Evolutionary conservation across 2,888 invertebrate species (phyloP).

Genomic region (Alentia gelatinosa): DNA sequence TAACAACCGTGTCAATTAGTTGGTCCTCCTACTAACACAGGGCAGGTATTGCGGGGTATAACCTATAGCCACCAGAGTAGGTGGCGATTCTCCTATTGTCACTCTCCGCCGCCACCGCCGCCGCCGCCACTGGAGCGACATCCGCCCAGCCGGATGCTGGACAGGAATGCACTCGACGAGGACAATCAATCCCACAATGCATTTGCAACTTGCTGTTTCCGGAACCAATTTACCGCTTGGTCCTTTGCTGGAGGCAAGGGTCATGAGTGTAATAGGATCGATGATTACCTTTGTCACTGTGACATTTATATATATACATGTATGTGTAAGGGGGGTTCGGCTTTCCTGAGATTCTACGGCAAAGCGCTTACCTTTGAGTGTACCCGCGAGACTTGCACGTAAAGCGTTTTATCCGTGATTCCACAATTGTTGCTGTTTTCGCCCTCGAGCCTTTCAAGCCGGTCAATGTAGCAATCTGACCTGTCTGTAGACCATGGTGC

Average conservation of each 20-base stretch:
- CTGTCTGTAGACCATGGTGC: too few species aligned
- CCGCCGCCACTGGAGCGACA: neutral
- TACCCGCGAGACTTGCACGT: too few species aligned
- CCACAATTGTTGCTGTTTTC: too few species aligned
- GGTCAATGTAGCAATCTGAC: too few species aligned
- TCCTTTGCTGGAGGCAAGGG: neutral
- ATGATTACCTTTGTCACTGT: neutral
- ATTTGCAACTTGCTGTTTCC: neutral
- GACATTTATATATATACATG: too few species aligned
- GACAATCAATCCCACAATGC: slow-evolving; percentile 15
- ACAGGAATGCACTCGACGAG: neutral
- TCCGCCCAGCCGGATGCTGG: neutral
- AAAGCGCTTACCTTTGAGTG: too few species aligned
- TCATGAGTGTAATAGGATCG: neutral
- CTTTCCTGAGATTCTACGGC: too few species aligned
- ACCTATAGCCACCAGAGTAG: neutral
- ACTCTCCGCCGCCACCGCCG: neutral
- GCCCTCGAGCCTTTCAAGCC: too few species aligned
- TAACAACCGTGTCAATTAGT: neutral
- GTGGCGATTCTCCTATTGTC: too few species aligned
- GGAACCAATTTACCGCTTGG: neutral
- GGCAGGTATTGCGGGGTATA: neutral
- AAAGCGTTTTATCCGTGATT: too few species aligned
- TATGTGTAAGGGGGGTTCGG: too few species aligned
- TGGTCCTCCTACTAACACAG: neutral